phyloP scores from a whole-genome alignment of 2,113 vertebrate genomes.

The Trinectes maculatus region DNA sequence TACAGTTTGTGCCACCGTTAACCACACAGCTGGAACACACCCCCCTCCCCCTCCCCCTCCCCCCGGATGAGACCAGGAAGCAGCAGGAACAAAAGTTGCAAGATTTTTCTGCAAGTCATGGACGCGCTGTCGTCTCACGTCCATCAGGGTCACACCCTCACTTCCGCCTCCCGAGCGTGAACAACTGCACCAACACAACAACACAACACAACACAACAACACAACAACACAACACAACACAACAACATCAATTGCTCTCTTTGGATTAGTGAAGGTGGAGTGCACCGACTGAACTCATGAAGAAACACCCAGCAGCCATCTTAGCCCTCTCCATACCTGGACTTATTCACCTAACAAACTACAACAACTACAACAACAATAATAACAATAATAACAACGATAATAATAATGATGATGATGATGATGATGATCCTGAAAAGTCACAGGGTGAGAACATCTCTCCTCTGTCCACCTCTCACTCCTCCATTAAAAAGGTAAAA shows the following conservation, averaged over 20 bases:
- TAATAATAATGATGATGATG: no score
- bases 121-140: constrained; percentile 12
- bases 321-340: constrained; percentile 10
- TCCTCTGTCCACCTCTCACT: no score
- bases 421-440: no score
- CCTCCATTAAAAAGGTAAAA: no score
- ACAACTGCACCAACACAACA: no score
- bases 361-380: not conserved
- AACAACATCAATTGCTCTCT: constrained; percentile 67
- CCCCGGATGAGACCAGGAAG: not conserved
- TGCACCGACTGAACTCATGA: constrained; percentile 25
- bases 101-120: constrained; percentile 60
- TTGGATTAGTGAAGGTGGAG: constrained; percentile 56
- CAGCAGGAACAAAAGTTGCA: constrained; percentile 19
- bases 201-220: no score
- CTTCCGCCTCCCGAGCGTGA: no score
- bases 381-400: no score
- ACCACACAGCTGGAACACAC: not conserved
- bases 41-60: no score
- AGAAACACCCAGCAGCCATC: constrained; percentile 65
- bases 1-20: not conserved
- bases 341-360: not conserved
- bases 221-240: no score
- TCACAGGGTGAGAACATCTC: no score
- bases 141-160: constrained; percentile 27